Conservation (phyloP, 1,140 invertebrate species). For the Drosophila kurseongensis region DNA sequence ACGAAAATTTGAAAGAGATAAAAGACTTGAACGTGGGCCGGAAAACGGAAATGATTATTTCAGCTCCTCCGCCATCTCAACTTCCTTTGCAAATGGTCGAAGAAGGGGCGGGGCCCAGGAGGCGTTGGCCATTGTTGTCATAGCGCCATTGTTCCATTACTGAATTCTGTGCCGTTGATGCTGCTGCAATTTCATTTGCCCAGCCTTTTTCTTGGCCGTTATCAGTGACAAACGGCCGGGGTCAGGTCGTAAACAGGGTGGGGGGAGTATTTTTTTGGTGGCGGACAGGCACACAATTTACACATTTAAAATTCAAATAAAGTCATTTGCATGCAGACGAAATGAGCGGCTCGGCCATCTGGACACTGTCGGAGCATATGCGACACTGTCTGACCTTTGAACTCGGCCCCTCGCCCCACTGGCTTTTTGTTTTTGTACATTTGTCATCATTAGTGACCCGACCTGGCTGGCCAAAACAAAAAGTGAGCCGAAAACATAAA, state of each 20-base stretch:
- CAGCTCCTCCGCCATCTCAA: slow-evolving; percentile 36
- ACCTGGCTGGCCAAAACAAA: slow-evolving; percentile 36
- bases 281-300: slow-evolving; percentile 66
- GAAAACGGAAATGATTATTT: slow-evolving; percentile 82
- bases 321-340: slow-evolving; percentile 81
- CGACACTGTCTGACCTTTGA: slow-evolving; percentile 71
- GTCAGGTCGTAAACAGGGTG: slow-evolving; percentile 34
- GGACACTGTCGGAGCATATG: slow-evolving; percentile 70
- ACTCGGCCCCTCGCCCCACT: slow-evolving; percentile 28
- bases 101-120: slow-evolving; percentile 11
- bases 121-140: slow-evolving; percentile 64
- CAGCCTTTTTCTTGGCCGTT: slow-evolving; percentile 64
- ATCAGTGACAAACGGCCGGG: slow-evolving; percentile 79
- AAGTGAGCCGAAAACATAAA: slow-evolving; percentile 28
- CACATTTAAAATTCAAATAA: slow-evolving; percentile 83
- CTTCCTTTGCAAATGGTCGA: slow-evolving; percentile 24
- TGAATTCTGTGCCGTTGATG: slow-evolving; percentile 37
- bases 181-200: slow-evolving; percentile 72
- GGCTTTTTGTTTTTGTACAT: slow-evolving; percentile 58
- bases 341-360: slow-evolving; percentile 57
- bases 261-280: slow-evolving; percentile 9
- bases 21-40: slow-evolving; percentile 77
- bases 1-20: slow-evolving; percentile 82
- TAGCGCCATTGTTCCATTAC: slow-evolving; percentile 75
- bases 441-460: slow-evolving; percentile 76